Evolutionary conservation across 1,140 invertebrate genomes (phyloP), one percentile per base, ranked within the genome.

Genomic region (Zaprionus capensis): DNA sequence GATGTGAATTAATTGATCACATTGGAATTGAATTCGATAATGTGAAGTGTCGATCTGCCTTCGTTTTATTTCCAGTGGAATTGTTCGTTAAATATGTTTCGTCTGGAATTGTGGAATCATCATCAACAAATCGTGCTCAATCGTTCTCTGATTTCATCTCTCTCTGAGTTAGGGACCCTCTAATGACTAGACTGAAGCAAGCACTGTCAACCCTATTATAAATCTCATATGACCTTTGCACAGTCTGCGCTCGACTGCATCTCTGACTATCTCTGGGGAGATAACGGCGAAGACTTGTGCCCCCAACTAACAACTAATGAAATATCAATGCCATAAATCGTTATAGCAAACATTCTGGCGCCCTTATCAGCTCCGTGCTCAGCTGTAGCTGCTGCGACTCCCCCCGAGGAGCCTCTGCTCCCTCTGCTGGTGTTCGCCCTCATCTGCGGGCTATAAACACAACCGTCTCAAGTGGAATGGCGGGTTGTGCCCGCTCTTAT

Each of bases 51-150:
- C 36, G 12, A 15, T 77, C 56, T 51, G 55, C 14, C 38, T 59
- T 63, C 34, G 83, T 75, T 90, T 90, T 90, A 91, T 85, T 90
- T 90, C 85, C 85, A 72, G 65, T 82, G 82, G 85, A 90, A 90
- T 58, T 69, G 53, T 74, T 76, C 83, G 57, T 72, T 77, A 56
- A 69, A 51, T 51, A 46, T 46, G 41, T 46, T 46, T 46, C 41
- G 0, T 17, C 41, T 46, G 41, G 41, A 46, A 46, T 46, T 46
- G n/a, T 46, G 41, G 41, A 46, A 46, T 46, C 15, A 15, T 5
- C 38, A 15, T 41, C 38, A 14, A 31, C 38, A 14, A 28, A 28
- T 15, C 14, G 14, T 17, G 38, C 6, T 41, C 38, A 36, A 36
- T 36, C 12, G 11, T 36, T 31, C 28, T 31, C 28, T 9, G 28